Base-by-base conservation (phyloP, 2,888 invertebrate species). In the Chymomyza fuscimana region DNA sequence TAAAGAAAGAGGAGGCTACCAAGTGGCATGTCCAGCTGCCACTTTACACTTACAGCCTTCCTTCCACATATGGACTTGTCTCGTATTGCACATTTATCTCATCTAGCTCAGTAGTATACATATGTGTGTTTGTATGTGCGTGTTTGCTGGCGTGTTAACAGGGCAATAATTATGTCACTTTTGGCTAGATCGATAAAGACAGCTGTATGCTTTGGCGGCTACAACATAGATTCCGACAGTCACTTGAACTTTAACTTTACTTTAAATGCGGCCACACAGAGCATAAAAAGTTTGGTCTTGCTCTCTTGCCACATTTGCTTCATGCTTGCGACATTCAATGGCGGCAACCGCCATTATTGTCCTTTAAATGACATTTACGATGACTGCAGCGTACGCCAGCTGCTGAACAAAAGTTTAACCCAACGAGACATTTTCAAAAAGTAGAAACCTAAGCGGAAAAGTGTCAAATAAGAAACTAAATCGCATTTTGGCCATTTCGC, bases 391-490 rank as follows among this genome's bases (percentile, higher is more conserved):
- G 15, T 10, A 15, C 46, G 51, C 22, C 69, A 73, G 63, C 70
- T 70, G 70, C 65, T 67, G 63, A 52, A 60, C 50, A 60, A 59
- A 63, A 51, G 29, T 64, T 68, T 59, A 19, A 54, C 16, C 54
- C 54, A 19, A 54, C 54, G 7, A 46, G 76, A 72, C 66, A 64
- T 54, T 62, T 50, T 64, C 62, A 40, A 58, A 64, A 52, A 63
- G 68, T 63, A 63, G 36, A 70, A 73, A 77, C 67, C 68, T 70
- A 71, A 74, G 67, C 72, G 72, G 70, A 77, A 79, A 85, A 86
- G 86, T 85, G 84, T 87, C 86, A 85, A 86, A 87, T 80, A 86
- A 81, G 86, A 87, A 87, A 85, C 88, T 87, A 83, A 87, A 85
- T 85, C 86, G 86, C 86, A 86, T 86, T 75, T 83, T 76, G 66